Base-by-base conservation (phyloP, 2,888 invertebrate genomes). In the Heteromurus nitidus region DNA sequence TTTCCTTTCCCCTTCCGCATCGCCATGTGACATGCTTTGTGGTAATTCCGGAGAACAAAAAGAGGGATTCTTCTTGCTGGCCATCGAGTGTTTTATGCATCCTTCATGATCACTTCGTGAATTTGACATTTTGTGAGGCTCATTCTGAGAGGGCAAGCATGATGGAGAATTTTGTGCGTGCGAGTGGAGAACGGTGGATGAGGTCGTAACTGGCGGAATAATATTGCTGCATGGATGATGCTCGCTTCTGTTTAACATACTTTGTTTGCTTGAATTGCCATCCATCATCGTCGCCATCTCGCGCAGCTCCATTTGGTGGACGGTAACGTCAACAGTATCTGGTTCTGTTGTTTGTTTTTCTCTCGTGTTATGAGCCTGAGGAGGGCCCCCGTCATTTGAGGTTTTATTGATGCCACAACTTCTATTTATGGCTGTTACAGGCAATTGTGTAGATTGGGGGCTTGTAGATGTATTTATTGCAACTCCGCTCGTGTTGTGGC, bases 381-480 rank as follows among this genome's bases (percentile, higher is more conserved):
- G 18, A 7, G 13, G 18, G 18, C 22, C 13, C 24, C n/a, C 42
- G 24, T 13, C 26, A 18, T 5, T n/a, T 26, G 44, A 30, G 26
- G 22, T 31, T 31, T 18, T 55, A 55, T 60, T 73, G 24, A 22
- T 53, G 20, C 36, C 53, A 36, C 26, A 28, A 18, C 26, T 53
- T 22, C 50, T 22, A 73, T 73, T 47, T 44, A 31, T 70, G 53
- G 69, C 44, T 53, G 70, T 77, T 70, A 11, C 77, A 64, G 62
- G 69, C 53, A 67, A 77, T 36, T 77, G 62, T 31, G 47, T 36
- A 70, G 77, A 69, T 69, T 47, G 26, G 42, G 72, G 58, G 50
- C n/a, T 55, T 68, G 80, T n/a, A 50, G 50, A 74, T 55, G 65
- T 62, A 65, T 74, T 68, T 73, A 70, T 64, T n/a, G n/a, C 80